Base-by-base conservation (phyloP, 1,140 invertebrate genomes). In the Battus philenor region DNA sequence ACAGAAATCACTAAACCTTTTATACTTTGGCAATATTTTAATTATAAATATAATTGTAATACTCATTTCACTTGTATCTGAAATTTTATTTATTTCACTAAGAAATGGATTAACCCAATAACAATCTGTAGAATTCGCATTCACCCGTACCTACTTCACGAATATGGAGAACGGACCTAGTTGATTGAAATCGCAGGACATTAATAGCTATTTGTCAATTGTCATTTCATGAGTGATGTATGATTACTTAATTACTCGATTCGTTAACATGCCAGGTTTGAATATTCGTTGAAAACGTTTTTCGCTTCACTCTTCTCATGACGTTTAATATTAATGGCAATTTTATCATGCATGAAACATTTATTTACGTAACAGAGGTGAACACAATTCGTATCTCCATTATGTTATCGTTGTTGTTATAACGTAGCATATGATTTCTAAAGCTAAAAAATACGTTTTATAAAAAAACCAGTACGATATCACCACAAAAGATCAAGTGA, bases 121-220 rank as follows among this genome's bases (percentile, higher is more conserved):
- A 66, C 64, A 57, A 57, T 59, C 53, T 59, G 59, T 36, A 50
- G 52, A 63, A n/a, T n/a, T n/a, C n/a, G n/a, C n/a, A n/a, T n/a
- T n/a, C n/a, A 56, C 61, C 47, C 44, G 50, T 30, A 47, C 53
- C 52, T 54, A 67, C 59, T 59, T 10, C 26, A 41, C 20, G 15
- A n/a, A 41, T 1, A 41, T 11, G 4, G 22, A 29, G 38, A 17
- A 29, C 38, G 24, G 24, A 10, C 38, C 12, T 44, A 59, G 56
- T 54, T 68, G 62, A 73, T 74, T 60, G 47, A 58, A 59, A 59
- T 47, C 60, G 50, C 38, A 30, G 43, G 64, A 67, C 66, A 62
- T 69, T 82, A 74, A 82, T 69, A 61, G 68, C 67, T 71, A 76
- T 82, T 79, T 79, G 73, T 78, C 76, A 72, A 51, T 49, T 55